Evolutionary conservation across 2,888 invertebrate genomes (phyloP).

Genomic region (Trachelus stipa): DNA sequence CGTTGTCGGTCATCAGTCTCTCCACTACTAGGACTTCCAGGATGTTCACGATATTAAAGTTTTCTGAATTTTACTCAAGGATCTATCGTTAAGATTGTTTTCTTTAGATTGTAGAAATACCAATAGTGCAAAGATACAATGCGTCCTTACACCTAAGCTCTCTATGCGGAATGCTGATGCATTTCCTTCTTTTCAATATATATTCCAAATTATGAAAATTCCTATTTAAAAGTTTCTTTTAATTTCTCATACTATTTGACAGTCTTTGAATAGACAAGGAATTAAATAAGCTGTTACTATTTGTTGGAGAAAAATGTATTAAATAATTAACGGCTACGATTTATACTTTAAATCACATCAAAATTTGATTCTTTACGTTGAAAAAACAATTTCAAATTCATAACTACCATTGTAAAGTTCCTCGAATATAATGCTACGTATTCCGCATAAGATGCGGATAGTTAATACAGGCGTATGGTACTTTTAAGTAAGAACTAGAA

Average conservation of each 20-base stretch:
- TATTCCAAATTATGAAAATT: background rate
- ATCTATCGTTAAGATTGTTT: slow-evolving; percentile 33
- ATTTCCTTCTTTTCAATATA: background rate
- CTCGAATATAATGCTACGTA: background rate
- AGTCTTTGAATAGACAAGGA: too few species aligned
- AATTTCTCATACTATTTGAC: background rate
- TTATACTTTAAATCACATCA: background rate
- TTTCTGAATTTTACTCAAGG: slow-evolving; percentile 36
- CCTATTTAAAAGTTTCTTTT: background rate
- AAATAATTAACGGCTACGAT: background rate
- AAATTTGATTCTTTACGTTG: background rate
- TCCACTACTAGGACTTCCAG: slow-evolving; percentile 50
- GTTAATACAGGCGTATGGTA: background rate
- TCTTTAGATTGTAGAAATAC: slow-evolving; percentile 35
- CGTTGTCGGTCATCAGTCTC: slow-evolving; percentile 27
- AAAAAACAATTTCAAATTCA: background rate
- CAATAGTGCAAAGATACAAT: slow-evolving; percentile 31
- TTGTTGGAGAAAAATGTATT: too few species aligned
- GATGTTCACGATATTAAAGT: slow-evolving; percentile 41
- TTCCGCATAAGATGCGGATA: background rate
- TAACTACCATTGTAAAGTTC: background rate
- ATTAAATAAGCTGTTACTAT: too few species aligned
- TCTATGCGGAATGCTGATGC: background rate
- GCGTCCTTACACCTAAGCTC: background rate
- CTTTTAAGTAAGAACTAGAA: slow-evolving; percentile 7